Evolutionary conservation across 2,797 vertebrate genomes (phyloP).

Genomic region (Esox masquinongy): DNA sequence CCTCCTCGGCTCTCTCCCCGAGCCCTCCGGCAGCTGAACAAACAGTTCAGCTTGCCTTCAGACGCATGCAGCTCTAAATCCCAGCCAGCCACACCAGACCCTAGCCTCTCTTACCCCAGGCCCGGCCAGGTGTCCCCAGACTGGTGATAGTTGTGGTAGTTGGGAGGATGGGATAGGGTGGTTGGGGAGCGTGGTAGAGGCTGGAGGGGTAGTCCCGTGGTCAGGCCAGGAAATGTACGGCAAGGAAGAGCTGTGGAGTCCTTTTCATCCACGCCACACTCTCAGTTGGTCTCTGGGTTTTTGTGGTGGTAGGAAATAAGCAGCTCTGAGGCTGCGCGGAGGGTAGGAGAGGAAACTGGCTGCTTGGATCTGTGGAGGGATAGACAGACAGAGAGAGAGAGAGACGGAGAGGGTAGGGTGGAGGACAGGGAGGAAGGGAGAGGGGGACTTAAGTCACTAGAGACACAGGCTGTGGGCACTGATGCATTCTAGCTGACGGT

Average conservation of each 20-base stretch:
- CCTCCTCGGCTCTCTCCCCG: conserved; percentile 75
- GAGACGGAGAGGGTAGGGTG: not conserved
- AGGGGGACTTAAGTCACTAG: not conserved
- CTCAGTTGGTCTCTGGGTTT: conserved; percentile 34
- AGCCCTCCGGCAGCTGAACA: conserved; percentile 80
- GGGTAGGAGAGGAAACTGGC: not conserved
- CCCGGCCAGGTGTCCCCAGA: not conserved
- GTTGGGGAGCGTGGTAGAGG: not conserved
- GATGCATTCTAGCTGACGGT: not conserved
- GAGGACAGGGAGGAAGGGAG: not conserved
- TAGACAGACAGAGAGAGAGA: not conserved
- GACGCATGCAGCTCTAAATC: conserved; percentile 31
- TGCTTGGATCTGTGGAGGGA: not conserved
- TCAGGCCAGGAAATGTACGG: conserved; percentile 51
- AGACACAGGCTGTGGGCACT: not conserved
- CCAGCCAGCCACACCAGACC: not conserved
- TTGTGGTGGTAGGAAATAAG: conserved; percentile 53
- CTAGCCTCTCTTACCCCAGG: no score
- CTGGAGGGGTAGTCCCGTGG: conserved; percentile 37
- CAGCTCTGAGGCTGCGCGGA: conserved; percentile 36
- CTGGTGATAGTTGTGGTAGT: not conserved
- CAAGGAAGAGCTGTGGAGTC: conserved; percentile 65
- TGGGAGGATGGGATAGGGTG: not conserved
- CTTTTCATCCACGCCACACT: conserved; percentile 58
- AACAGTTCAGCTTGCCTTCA: conserved; percentile 60